Percentiles rank a stretch among this genome's conserved stretches.
Evolutionary conservation across 1,140 invertebrate genomes (phyloP).

Genomic region (Drosophila kikkawai): DNA sequence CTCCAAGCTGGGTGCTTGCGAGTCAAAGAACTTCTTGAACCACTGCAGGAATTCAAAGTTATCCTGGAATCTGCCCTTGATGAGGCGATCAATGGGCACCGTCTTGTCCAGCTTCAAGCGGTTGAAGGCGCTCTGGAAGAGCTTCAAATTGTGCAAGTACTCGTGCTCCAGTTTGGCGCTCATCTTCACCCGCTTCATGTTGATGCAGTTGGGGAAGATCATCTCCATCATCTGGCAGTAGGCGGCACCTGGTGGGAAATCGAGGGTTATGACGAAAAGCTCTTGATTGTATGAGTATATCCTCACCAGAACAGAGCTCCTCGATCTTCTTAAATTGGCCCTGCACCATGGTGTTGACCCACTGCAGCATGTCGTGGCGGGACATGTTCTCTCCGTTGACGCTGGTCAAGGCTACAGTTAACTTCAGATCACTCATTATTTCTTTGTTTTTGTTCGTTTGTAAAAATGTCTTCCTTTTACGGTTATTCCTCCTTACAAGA

Average conservation of each 20-base stretch:
- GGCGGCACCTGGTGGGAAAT: conserved; percentile 88
- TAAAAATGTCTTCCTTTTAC: conserved; percentile 35
- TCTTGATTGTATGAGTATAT: accelerated
- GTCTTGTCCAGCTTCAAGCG: conserved; percentile 97
- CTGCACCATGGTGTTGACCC: conserved; percentile 98
- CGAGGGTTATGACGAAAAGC: background rate
- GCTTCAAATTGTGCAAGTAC: conserved; percentile 99
- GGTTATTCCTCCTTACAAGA: conserved; percentile 9
- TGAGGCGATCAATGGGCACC: conserved; percentile 93
- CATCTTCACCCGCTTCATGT: conserved; percentile 98
- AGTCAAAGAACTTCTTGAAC: conserved; percentile 99
- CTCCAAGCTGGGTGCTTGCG: conserved; percentile 87
- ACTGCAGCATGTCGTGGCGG: conserved; percentile 98
- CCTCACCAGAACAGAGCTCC: conserved; percentile 96
- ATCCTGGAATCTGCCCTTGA: conserved; percentile 98
- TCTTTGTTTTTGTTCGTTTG: background rate
- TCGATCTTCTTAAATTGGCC: conserved; percentile 98
- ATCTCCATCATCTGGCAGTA: conserved; percentile 99
- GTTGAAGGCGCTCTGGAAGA: conserved; percentile 97
- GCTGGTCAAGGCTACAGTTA: conserved; percentile 96
- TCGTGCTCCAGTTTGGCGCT: conserved; percentile 99
- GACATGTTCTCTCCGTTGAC: conserved; percentile 98
- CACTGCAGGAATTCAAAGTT: conserved; percentile 99
- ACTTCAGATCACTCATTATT: conserved; percentile 91
- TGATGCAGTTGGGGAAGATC: conserved; percentile 96